A percentile compares a stretch with the other conserved stretches of the same genome.
These are phyloP conservation scores for Chloroceryle aenea DNA, from an alignment of 2,113 vertebrate genomes.

Conservation along the genomic window DNA sequence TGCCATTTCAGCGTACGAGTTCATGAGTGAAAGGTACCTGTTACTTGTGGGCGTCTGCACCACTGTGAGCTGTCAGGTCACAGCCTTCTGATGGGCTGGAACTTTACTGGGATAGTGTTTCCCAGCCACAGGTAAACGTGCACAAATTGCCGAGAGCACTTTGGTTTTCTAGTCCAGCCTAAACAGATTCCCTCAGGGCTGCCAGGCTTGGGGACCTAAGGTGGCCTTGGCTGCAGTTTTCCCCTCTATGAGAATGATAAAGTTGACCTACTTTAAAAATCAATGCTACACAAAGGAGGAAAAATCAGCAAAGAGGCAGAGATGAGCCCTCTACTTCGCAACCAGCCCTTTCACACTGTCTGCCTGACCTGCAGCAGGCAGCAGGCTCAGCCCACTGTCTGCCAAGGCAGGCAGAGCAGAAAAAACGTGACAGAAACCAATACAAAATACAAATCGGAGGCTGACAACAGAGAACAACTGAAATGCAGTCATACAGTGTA, in stretches of 20 bases:
- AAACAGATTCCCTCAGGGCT: background rate
- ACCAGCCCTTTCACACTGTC: background rate
- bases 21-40: background rate
- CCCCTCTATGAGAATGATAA: background rate
- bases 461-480: background rate
- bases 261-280: background rate
- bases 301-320: background rate
- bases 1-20: background rate
- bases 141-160: background rate
- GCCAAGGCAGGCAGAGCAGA: background rate
- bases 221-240: background rate
- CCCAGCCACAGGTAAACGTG: background rate
- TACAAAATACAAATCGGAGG: background rate
- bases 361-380: background rate
- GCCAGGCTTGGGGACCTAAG: background rate
- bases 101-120: background rate
- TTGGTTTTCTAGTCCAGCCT: background rate
- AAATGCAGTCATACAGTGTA: background rate
- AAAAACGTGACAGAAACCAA: background rate
- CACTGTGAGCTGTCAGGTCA: background rate
- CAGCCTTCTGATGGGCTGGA: background rate
- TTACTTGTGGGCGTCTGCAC: background rate
- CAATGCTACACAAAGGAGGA: background rate
- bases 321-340: background rate
- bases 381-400: background rate